These are phyloP conservation scores for Orthonyx spaldingii DNA, from an alignment of 2,113 vertebrate species.

Conservation along the genomic window DNA sequence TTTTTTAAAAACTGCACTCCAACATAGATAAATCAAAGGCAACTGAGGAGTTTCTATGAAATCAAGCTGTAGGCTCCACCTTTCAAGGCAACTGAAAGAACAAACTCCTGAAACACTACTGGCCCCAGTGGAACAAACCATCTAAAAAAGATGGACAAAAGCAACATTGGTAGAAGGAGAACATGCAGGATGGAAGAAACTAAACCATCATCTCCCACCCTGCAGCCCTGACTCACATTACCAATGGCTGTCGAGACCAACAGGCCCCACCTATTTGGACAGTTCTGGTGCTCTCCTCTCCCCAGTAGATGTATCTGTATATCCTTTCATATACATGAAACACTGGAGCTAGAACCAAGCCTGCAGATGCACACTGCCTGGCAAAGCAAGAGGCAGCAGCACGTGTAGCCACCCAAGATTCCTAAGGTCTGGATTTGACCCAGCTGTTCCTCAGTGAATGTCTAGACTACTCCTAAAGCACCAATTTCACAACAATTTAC, in stretches of 20 bases:
- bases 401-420: accelerated
- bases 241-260: accelerated
- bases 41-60: background rate
- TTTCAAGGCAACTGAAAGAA: background rate
- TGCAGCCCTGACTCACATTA: background rate
- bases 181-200: background rate
- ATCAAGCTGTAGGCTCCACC: background rate
- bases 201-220: background rate
- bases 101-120: background rate
- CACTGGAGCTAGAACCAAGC: background rate
- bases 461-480: background rate
- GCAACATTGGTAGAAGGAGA: background rate
- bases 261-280: background rate
- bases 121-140: background rate
- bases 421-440: background rate
- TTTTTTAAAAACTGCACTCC: background rate
- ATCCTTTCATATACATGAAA: background rate
- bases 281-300: background rate
- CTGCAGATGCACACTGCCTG: background rate
- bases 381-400: background rate
- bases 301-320: accelerated
- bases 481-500: background rate
- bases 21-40: background rate
- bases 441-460: background rate
- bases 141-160: background rate